Conservation (phyloP, 2,113 vertebrate species). For the Megaceryle torquata region DNA sequence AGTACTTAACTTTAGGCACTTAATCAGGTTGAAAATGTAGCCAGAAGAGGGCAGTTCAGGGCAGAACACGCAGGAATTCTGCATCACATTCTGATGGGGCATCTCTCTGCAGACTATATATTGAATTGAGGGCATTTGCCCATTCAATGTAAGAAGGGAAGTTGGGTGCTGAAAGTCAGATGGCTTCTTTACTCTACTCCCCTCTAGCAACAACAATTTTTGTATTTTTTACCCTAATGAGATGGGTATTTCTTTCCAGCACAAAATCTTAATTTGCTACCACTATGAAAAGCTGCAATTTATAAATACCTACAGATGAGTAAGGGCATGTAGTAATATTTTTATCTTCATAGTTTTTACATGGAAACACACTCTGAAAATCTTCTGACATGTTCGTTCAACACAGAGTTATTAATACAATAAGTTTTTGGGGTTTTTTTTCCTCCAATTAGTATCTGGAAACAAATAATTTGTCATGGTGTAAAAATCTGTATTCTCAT, state of each 20-base stretch:
- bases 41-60: neutral
- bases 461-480: neutral
- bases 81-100: neutral
- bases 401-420: neutral
- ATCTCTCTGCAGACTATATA: neutral
- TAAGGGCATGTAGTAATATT: neutral
- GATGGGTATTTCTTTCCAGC: neutral
- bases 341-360: neutral
- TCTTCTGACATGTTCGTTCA: neutral
- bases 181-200: neutral
- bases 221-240: neutral
- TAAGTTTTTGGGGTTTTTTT: neutral
- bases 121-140: neutral
- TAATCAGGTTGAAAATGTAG: neutral
- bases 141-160: neutral
- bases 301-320: neutral
- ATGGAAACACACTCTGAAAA: neutral
- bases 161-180: neutral
- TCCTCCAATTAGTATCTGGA: neutral
- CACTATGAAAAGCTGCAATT: neutral
- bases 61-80: neutral
- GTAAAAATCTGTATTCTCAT: neutral
- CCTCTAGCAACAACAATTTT: neutral
- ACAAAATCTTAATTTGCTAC: neutral
- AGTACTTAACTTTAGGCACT: neutral